Percentiles rank a stretch among this genome's conserved stretches.
Conservation (phyloP, 2,888 invertebrate species). For the Melanostoma scalare region DNA sequence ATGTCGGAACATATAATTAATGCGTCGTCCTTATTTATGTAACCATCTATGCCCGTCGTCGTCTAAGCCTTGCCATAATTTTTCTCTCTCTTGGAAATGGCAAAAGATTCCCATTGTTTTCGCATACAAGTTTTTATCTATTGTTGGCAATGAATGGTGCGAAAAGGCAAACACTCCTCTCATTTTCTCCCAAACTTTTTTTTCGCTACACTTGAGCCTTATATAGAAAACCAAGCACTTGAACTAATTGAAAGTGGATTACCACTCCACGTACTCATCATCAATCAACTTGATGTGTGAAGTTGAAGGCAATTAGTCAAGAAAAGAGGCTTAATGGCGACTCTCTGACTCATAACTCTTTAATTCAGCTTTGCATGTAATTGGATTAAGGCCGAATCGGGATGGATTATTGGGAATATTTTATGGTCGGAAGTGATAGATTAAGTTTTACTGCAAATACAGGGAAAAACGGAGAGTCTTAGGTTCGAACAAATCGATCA, state of each 20-base stretch:
- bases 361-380: slow-evolving; percentile 24
- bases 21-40: slow-evolving; percentile 38
- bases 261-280: slow-evolving; percentile 29
- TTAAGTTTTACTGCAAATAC: no score
- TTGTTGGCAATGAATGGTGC: slow-evolving; percentile 27
- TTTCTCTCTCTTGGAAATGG: slow-evolving; percentile 2
- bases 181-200: not conserved
- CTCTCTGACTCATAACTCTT: slow-evolving; percentile 11
- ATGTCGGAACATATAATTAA: slow-evolving; percentile 2
- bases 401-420: not conserved
- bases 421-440: not conserved
- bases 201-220: slow-evolving; percentile 6
- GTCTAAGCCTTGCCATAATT: slow-evolving; percentile 30
- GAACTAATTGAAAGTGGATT: slow-evolving; percentile 43
- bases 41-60: not conserved
- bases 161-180: slow-evolving; percentile 25
- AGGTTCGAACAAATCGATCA: no score
- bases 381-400: not conserved
- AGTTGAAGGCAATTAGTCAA: slow-evolving; percentile 44
- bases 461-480: no score
- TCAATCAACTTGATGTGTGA: slow-evolving; percentile 40
- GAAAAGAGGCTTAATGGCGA: slow-evolving; percentile 30
- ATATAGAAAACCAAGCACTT: slow-evolving; percentile 25
- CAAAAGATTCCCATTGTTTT: slow-evolving; percentile 15
- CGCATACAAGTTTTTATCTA: slow-evolving; percentile 4